Base-by-base conservation (phyloP, 2,113 vertebrate genomes). In the Gymnarchus niloticus region DNA sequence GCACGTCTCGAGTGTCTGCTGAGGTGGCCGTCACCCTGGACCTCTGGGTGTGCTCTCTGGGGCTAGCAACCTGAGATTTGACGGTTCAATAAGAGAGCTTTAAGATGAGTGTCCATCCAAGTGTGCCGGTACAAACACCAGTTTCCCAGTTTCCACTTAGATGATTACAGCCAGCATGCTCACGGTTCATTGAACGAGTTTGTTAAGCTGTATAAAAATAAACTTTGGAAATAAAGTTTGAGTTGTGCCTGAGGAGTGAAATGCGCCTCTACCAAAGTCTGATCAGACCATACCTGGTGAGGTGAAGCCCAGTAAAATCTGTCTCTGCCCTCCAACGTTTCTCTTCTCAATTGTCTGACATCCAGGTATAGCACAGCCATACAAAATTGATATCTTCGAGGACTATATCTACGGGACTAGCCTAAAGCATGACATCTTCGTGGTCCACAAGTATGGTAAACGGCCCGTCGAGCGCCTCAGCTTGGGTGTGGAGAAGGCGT, bases 371-470 rank as follows among this genome's bases (percentile, higher is more conserved):
- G 90, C 95, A 19, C 95, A 96, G 87, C 96, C 96, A 77, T 95
- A 96, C 46, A 95, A 94, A 84, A 97, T 96, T 88, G 96, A 97
- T 84, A 33, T 96, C 88, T 97, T 97, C 92, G 96, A 97, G 90
- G 96, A 97, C 92, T 96, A 96, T 61, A 94, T 97, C 81, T 97
- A 96, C 86, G 96, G 96, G 85, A 95, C 95, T 41, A 93, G 95
- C 65, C 93, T 96, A 65, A 96, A 95, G 90, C 95, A 92, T 7
- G 93, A 95, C 57, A 92, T 93, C 33, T 97, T 97, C 88, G 93
- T 93, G 90, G 95, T 96, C 56, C 95, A 95, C 87, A 97, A 97
- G 88, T 96, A 95, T 91, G 96, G 96, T 77, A 93, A 87, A 51
- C 91, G 92, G 83, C 90, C 90, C 2, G 93, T 96, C 76, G 94